Conservation (phyloP, 1,140 invertebrate genomes). For the Papilio helenus region DNA sequence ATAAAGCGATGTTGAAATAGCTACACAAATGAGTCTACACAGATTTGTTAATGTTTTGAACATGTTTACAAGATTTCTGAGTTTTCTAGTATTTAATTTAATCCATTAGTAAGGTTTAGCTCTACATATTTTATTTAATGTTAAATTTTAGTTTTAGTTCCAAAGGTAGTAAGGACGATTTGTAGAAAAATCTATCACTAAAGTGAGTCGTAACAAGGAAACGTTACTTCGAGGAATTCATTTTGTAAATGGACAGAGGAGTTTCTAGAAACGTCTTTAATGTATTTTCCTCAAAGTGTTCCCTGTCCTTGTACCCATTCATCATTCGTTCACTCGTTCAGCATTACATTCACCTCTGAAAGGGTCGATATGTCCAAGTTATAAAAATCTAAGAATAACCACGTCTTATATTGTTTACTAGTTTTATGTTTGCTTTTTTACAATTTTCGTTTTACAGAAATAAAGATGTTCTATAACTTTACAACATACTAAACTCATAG, state of each 20-base stretch:
- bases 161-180: neutral
- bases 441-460: neutral
- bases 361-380: neutral
- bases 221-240: conserved; percentile 2
- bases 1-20: too few relatives aligned
- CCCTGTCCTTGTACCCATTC: neutral
- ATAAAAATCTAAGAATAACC: conserved; percentile 4
- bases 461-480: neutral
- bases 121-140: neutral
- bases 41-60: too few relatives aligned
- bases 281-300: conserved; percentile 18
- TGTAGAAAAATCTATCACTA: conserved; percentile 10
- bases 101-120: too few relatives aligned
- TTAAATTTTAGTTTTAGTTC: too few relatives aligned
- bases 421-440: neutral
- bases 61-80: too few relatives aligned
- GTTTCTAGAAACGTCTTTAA: conserved; percentile 3
- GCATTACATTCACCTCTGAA: conserved; percentile 6
- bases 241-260: conserved; percentile 8
- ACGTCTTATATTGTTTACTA: neutral
- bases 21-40: too few relatives aligned
- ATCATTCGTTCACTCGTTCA: conserved; percentile 27
- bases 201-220: conserved; percentile 6
- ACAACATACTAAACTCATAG: neutral
- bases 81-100: neutral